Evolutionary conservation across 2,113 vertebrate genomes (phyloP), one percentile per base, ranked within the genome.

Genomic region (Chaetodon trifascialis): DNA sequence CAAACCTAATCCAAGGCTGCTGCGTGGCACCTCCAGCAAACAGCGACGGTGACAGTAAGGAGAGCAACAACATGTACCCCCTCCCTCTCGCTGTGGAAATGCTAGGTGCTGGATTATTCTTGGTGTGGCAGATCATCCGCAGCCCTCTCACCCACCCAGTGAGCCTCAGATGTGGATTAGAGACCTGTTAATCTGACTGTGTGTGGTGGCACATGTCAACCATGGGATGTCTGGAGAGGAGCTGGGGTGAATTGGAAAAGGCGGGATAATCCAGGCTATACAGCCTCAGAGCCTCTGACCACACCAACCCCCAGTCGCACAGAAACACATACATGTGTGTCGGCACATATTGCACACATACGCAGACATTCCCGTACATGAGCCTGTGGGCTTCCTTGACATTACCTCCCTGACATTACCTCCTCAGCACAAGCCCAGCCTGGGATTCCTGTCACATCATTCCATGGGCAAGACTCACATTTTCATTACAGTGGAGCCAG

Each of bases 161-260:
- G 76, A 79, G 68, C 83, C 82, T 82, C 65, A 46, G 83, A 92
- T 82, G 84, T 91, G 92, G 94, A 94, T 94, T 92, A 94, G 62
- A 87, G 83, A 62, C 68, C 79, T 62, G 87, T 59, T 94, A 93
- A 94, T 94, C 93, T 91, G 92, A 84, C 84, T 81, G 80, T 76
- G 79, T 82, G 76, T 44, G 76, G 86, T 91, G 92, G 91, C 93
- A 92, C 91, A 88, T 92, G 91, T 91, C 90, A 91, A 85, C 85
- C 76, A 89, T 46, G 56, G 73, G 42, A 85, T 81, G 87, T 90
- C 86, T 84, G 76, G 79, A 72, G 74, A 80, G 34, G 69, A 85
- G 79, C 30, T 12, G 6, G 67, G 80, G 51, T 72, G 85, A 91
- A 70, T 86, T 77, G 79, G 64, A 86, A 84, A 75, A 65, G 76